These are phyloP conservation scores for Drosophila lowei DNA, from an alignment of 1,140 invertebrate species.

Conservation along the genomic window DNA sequence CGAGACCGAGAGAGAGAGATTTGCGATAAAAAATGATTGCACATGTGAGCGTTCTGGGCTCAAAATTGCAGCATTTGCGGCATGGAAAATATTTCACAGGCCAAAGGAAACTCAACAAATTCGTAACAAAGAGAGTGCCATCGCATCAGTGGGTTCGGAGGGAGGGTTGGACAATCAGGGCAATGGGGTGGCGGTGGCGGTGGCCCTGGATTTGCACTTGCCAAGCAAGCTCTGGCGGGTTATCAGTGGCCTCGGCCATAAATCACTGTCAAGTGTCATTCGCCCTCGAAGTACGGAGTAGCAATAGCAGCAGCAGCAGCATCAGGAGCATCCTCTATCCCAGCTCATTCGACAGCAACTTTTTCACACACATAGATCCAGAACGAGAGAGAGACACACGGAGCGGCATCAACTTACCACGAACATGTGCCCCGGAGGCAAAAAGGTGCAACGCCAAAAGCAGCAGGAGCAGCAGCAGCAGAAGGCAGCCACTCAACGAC, in stretches of 20 bases:
- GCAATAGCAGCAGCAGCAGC: conserved; percentile 34
- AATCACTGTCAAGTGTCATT: conserved; percentile 83
- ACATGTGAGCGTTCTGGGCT: conserved; percentile 69
- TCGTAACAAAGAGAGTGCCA: conserved; percentile 46
- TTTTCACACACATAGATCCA: conserved; percentile 34
- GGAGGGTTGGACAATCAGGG: conserved; percentile 18
- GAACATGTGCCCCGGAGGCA: conserved; percentile 59
- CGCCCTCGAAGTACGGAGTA: conserved; percentile 49
- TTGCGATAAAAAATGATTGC: conserved; percentile 81
- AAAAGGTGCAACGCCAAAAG: conserved; percentile 74
- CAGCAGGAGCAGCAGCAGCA: conserved; percentile 23
- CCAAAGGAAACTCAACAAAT: conserved; percentile 49
- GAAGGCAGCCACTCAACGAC: conserved; percentile 49
- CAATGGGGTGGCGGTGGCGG: conserved; percentile 17
- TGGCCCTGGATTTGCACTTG: conserved; percentile 72
- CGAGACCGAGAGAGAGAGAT: conserved; percentile 35
- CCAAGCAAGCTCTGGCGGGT: conserved; percentile 64
- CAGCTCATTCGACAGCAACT: conserved; percentile 46
- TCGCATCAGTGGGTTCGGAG: not conserved
- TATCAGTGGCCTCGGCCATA: conserved; percentile 77
- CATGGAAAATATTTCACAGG: conserved; percentile 66
- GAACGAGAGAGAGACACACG: conserved; percentile 4
- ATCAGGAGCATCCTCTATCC: conserved; percentile 57
- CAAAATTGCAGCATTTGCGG: conserved; percentile 79
- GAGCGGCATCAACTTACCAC: conserved; percentile 65